Evolutionary conservation across 2,797 vertebrate genomes (phyloP), one percentile per base, ranked within the genome.

Genomic region (Microctenopoma lineatum): DNA sequence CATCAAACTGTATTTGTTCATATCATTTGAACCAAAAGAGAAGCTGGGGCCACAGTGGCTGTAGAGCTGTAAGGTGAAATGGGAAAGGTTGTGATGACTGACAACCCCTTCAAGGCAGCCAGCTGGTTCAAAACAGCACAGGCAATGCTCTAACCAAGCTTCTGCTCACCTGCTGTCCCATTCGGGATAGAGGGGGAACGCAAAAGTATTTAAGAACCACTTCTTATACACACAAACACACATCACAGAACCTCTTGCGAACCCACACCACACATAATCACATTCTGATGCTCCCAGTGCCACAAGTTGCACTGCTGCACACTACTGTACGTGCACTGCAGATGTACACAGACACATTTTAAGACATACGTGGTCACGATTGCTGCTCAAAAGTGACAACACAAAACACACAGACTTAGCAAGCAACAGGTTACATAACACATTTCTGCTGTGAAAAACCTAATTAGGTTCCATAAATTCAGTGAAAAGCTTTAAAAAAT

Each of bases 91-190:
- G 91, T 92, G 91, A 70, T 93, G 92, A 91, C 84, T 88, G 90
- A 92, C 89, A 92, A 93, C 90, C 91, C 87, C 78, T 90, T 80
- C 62, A 18, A 84, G 71, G 92, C 92, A 93, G 91, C 90, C 90
- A 88, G 84, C 86, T 77, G 86, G 75, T 88, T 87, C 66, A 90
- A 82, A 81, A 90, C 83, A 87, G 84, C 92, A 92, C 85, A 90
- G 92, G 90, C 89, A 91, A 92, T 69, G 76, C 87, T 90, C 88
- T 80, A 91, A 87, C 87, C 91, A 93, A 92, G 92, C 92, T 87
- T 94, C 92, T 92, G 94, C 94, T 95, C 94, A 95, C 94, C 94
- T 95, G 94, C 94, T 95, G 94, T 94, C 92, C 90, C 94, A 92
- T 94, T 94, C 75, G 90, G 93, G 93, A 94, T 92, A 84, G 85